Percentiles rank a stretch among this genome's conserved stretches.
Evolutionary conservation across 2,113 vertebrate genomes (phyloP).

Genomic region (Triplophysa rosa): DNA sequence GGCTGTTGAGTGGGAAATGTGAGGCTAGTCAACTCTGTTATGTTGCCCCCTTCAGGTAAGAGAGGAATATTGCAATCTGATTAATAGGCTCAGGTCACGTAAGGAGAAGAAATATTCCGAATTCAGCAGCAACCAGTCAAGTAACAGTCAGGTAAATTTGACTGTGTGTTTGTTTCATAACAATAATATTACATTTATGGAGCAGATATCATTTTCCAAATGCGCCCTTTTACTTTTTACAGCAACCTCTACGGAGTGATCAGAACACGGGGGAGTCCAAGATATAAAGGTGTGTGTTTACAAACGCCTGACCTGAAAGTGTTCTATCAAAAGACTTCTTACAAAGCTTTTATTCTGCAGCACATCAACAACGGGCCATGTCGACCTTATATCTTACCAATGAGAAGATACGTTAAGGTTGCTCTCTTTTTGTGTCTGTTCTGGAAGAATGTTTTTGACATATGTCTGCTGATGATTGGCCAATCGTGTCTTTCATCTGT

Average conservation of each 20-base stretch:
- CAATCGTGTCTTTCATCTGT: not conserved
- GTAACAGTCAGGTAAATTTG: slow-evolving; percentile 62
- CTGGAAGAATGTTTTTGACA: no score
- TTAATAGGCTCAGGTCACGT: slow-evolving; percentile 60
- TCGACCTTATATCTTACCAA: not conserved
- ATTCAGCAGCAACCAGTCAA: slow-evolving; percentile 72
- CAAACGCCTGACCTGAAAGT: not conserved
- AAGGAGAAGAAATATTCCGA: slow-evolving; percentile 76
- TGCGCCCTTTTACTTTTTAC: slow-evolving; percentile 22
- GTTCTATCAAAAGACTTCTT: not conserved
- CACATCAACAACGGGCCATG: not conserved
- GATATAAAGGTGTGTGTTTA: slow-evolving; percentile 33
- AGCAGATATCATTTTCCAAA: not conserved
- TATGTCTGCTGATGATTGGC: not conserved
- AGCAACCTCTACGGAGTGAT: slow-evolving; percentile 43
- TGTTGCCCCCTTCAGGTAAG: slow-evolving; percentile 76
- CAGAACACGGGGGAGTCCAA: slow-evolving; percentile 46
- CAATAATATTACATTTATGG: not conserved
- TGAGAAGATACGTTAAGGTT: not conserved
- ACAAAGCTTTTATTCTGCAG: not conserved
- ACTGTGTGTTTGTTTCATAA: not conserved
- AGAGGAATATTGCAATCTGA: slow-evolving; percentile 77
- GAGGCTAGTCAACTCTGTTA: not conserved
- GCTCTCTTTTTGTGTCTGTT: slow-evolving; percentile 1
- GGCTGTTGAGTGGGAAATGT: no score